Conservation (phyloP, 2,888 invertebrate species). For the Syrphus vitripennis region DNA sequence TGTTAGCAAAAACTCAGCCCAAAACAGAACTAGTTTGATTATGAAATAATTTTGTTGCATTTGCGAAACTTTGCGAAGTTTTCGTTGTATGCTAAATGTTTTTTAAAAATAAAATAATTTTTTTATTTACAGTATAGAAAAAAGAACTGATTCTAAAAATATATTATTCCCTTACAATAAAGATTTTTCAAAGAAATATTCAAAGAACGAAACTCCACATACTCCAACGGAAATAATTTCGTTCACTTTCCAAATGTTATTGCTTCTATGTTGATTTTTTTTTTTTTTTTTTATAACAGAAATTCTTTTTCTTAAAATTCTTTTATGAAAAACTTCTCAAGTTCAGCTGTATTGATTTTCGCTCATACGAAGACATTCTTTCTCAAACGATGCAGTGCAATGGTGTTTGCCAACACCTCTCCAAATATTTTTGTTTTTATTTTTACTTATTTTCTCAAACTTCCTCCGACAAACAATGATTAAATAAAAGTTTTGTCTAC, state of each 20-base stretch:
- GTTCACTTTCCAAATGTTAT: background rate
- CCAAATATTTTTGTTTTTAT: background rate
- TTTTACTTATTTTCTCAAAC: conserved; percentile 7
- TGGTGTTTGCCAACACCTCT: conserved; percentile 16
- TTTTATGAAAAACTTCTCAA: background rate
- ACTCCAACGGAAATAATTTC: background rate
- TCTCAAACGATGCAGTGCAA: background rate
- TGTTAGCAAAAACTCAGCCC: no score
- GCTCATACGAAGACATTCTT: background rate
- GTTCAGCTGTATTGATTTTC: background rate
- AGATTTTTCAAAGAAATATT: background rate
- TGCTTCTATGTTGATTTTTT: background rate
- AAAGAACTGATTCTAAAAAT: background rate
- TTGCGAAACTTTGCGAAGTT: no score
- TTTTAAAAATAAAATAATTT: no score
- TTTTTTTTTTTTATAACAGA: background rate
- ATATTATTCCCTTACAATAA: background rate
- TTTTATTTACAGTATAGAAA: no score
- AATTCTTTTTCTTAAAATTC: no score
- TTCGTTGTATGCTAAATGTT: no score
- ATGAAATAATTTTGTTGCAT: no score
- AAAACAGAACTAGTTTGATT: no score
- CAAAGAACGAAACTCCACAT: background rate
- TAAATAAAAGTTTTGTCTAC: conserved; percentile 53
- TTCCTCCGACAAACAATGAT: conserved; percentile 37